Conservation (phyloP, 2,888 invertebrate genomes). For the Caenorhabditis sp. region DNA sequence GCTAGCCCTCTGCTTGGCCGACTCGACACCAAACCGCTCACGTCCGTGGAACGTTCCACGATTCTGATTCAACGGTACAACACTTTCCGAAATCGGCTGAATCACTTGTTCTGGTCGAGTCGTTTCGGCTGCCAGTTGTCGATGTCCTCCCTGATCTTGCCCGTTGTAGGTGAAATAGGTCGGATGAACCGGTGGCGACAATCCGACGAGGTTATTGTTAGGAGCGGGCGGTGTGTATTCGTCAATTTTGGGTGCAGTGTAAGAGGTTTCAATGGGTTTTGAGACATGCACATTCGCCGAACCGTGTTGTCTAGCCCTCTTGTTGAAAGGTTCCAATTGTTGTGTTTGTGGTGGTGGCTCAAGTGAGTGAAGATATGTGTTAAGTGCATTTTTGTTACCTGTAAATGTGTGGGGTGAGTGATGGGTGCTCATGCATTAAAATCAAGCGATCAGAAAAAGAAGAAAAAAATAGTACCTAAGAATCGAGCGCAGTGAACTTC, state of each 20-base stretch:
- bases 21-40: slow-evolving; percentile 1
- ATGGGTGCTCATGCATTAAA: not conserved
- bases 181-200: slow-evolving; percentile 51
- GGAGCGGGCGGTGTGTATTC: slow-evolving; percentile 32
- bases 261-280: slow-evolving; percentile 9
- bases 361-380: not conserved
- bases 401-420: slow-evolving; percentile 11
- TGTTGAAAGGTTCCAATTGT: slow-evolving; percentile 14
- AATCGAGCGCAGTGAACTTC: slow-evolving; percentile 70
- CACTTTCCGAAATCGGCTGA: not conserved
- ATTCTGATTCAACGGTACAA: slow-evolving; percentile 4
- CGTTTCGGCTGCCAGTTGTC: slow-evolving; percentile 30
- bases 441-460: not conserved
- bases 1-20: not conserved
- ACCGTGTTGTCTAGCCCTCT: slow-evolving; percentile 4
- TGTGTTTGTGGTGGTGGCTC: slow-evolving; percentile 13
- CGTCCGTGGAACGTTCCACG: slow-evolving; percentile 14
- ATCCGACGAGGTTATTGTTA: slow-evolving; percentile 39
- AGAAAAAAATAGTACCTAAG: slow-evolving; percentile 46
- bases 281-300: not conserved
- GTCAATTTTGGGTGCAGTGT: slow-evolving; percentile 32
- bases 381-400: slow-evolving; percentile 14
- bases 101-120: not conserved
- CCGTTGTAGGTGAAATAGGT: slow-evolving; percentile 53
- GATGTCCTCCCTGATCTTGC: slow-evolving; percentile 42